Base-by-base conservation (phyloP, 2,888 invertebrate genomes). In the Priocnemis perturbator region DNA sequence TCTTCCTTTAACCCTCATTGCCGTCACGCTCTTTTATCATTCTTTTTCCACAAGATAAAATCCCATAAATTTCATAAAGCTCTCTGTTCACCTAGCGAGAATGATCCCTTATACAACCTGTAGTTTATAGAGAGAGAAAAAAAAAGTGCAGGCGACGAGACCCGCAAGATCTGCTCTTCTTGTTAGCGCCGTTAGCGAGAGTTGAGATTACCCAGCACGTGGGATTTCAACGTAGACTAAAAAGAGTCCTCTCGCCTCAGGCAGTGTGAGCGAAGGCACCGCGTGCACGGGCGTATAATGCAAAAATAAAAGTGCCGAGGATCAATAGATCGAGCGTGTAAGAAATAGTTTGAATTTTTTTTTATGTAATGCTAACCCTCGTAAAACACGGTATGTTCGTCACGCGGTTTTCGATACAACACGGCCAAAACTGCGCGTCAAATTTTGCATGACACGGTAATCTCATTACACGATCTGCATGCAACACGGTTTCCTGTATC, bases 101-200 rank as follows among this genome's bases (percentile, higher is more conserved):
- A 50, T 37, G 4, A 19, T 73, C 68, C 76, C 71, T 68, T 69
- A 76, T 74, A 67, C 76, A 69, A 63, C 56, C 60, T 48, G 71
- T 76, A 78, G 76, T 76, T 74, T 78, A 76, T 62, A 56, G n/a
- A n/a, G n/a, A n/a, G n/a, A n/a, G 63, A 60, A 78, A 69, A 72
- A 76, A 63, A 60, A 63, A 66, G 53, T 56, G 47, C 23, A 17
- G 20, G 45, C 19, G 19, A 20, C 23, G 26, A 2, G 19, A 48
- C 44, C 55, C 0, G 60, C 52, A 62, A 53, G 66, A 63, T 69
- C 69, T 73, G 67, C 74, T 68, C 57, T 61, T 60, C 69, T 69
- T 73, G 64, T 69, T 74, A 68, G 64, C 52, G 50, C 63, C 23
- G 48, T 30, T 57, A 20, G 50, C 61, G n/a, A 53, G 59, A 64